Percentiles rank a stretch among this genome's conserved stretches.
Conservation (phyloP, 2,797 vertebrate genomes). For the Sebastes miniatus region DNA sequence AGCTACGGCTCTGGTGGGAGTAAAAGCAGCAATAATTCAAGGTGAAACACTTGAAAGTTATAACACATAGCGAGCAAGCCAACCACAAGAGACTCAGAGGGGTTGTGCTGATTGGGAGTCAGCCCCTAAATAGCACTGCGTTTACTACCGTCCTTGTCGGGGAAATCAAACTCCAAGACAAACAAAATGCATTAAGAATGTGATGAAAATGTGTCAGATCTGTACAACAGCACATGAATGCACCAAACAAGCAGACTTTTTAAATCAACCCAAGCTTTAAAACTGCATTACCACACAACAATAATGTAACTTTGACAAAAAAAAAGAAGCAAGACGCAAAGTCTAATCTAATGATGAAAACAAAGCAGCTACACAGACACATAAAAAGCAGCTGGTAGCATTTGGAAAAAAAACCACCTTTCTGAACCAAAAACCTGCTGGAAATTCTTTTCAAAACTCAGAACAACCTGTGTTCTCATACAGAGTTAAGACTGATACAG, state of each 20-base stretch:
- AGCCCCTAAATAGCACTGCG: neutral
- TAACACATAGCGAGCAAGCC: constrained; percentile 8
- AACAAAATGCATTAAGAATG: neutral
- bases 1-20: constrained; percentile 25
- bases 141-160: neutral
- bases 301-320: neutral
- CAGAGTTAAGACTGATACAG: constrained; percentile 22
- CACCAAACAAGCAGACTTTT: constrained; percentile 27
- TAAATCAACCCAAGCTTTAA: constrained; percentile 22
- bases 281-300: constrained; percentile 32
- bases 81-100: neutral
- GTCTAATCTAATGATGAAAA: constrained; percentile 3
- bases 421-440: constrained; percentile 11
- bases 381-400: neutral
- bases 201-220: constrained; percentile 1
- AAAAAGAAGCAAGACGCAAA: neutral
- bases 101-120: constrained; percentile 26
- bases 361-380: constrained; percentile 1
- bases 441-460: constrained; percentile 2
- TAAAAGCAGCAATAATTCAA: constrained; percentile 56
- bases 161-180: constrained; percentile 18
- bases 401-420: constrained; percentile 9
- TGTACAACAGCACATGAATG: constrained; percentile 17
- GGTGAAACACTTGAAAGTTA: neutral
- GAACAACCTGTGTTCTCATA: neutral